Evolutionary conservation across 2,797 vertebrate species (phyloP).

Genomic region (Chaetodon trifasciatus): DNA sequence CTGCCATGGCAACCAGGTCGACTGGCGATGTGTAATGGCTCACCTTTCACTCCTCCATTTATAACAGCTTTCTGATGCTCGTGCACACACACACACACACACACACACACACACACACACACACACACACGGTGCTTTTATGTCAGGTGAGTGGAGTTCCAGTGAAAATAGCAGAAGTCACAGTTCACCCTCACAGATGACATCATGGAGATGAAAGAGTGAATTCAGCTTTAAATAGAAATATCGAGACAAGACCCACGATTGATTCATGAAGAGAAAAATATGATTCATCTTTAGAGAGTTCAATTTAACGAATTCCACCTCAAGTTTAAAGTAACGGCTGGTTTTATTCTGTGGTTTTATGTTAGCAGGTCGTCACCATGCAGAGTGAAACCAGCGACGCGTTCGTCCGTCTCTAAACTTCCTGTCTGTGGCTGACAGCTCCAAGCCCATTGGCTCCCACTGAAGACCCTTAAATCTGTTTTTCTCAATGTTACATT

Average conservation of each 20-base stretch:
- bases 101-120: background rate
- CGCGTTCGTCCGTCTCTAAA: background rate
- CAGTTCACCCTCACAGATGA: conserved; percentile 12
- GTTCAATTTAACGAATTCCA: too few relatives aligned
- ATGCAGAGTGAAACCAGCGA: too few relatives aligned
- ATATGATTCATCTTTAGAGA: too few relatives aligned
- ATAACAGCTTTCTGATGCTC: conserved; percentile 19
- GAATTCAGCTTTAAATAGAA: background rate
- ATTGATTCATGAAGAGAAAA: too few relatives aligned
- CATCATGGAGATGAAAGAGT: too few relatives aligned
- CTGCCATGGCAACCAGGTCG: conserved; percentile 46
- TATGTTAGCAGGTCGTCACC: background rate
- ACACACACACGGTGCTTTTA: conserved; percentile 7
- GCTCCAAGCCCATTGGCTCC: too few relatives aligned
- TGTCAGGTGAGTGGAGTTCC: background rate
- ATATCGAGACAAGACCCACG: too few relatives aligned
- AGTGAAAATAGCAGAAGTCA: background rate
- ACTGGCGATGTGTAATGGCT: conserved; percentile 26
- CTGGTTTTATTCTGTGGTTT: background rate
- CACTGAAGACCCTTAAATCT: too few relatives aligned
- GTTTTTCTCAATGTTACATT: too few relatives aligned
- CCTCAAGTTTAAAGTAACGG: background rate
- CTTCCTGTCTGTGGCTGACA: background rate
- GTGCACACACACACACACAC: conserved; percentile 14
- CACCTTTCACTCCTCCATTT: conserved; percentile 48